Base-by-base conservation (phyloP, 2,888 invertebrate species). In the Craniophora ligustri region DNA sequence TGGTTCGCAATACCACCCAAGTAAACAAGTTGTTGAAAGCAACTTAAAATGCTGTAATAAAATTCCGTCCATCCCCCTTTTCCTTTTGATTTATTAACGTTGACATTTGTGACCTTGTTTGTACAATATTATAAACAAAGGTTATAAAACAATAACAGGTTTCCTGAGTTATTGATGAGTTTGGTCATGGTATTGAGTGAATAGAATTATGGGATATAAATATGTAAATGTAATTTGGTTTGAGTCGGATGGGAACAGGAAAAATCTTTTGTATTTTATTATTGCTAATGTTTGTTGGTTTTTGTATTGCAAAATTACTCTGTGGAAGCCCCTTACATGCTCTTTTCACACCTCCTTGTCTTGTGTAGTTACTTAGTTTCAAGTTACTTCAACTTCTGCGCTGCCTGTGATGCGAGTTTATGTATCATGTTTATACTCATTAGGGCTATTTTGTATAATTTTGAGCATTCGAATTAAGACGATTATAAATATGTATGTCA, bases 11-110 rank as follows among this genome's bases (percentile, higher is more conserved):
- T 72, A 71, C 67, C 60, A 53, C 53, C 58, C 45, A 60, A 72
- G 76, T 78, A 85, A 85, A 86, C 84, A 86, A 85, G 71, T 83
- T 81, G 76, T 78, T 78, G 74, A 76, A 81, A 82, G 75, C 72
- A 70, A 75, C 66, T 79, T 77, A 75, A 78, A 79, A 75, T 71
- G 47, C 60, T 42, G 60, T 79, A 78, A 80, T 82, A 79, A 81
- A 81, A 82, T 85, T 81, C 75, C 78, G 79, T 78, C 74, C 71
- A 64, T 64, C 60, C 53, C 65, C 65, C 60, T 41, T 67, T 70
- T 59, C 48, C 36, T 60, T 82, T 77, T 86, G 85, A 86, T 87
- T 86, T 86, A 86, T 87, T 81, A 79, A 48, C 64, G 73, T 65
- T 73, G 80, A 81, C 81, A 75, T 70, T 72, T 72, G 70, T 58